Evolutionary conservation across 2,888 invertebrate species (phyloP).

Genomic region (Spisula subtruncata): DNA sequence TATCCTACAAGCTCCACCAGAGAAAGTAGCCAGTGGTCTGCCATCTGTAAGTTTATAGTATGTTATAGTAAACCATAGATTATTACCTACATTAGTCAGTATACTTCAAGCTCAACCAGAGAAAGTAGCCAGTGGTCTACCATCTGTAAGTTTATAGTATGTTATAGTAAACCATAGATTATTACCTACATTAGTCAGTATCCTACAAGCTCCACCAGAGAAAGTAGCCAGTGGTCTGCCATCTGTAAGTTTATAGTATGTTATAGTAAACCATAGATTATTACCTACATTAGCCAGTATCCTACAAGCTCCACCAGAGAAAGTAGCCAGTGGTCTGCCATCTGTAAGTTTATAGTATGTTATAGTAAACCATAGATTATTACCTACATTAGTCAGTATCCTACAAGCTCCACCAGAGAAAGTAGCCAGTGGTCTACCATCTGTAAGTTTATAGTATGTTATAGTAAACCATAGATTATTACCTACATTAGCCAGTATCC

Average conservation of each 20-base stretch:
- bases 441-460: slow-evolving; percentile 85
- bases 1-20: slow-evolving; percentile 89
- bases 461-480: slow-evolving; percentile 89
- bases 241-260: slow-evolving; percentile 85
- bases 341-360: slow-evolving; percentile 85
- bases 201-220: slow-evolving; percentile 89
- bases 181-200: slow-evolving; percentile 91
- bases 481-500: slow-evolving; percentile 91
- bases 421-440: slow-evolving; percentile 87
- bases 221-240: slow-evolving; percentile 88
- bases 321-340: slow-evolving; percentile 87
- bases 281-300: slow-evolving; percentile 91
- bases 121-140: slow-evolving; percentile 87
- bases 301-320: slow-evolving; percentile 88
- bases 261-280: slow-evolving; percentile 88
- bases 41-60: slow-evolving; percentile 87
- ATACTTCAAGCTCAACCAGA: slow-evolving; percentile 89
- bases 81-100: slow-evolving; percentile 91
- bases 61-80: slow-evolving; percentile 87
- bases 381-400: slow-evolving; percentile 91
- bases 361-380: slow-evolving; percentile 88
- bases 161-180: slow-evolving; percentile 88
- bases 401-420: slow-evolving; percentile 88
- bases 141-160: slow-evolving; percentile 86
- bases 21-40: slow-evolving; percentile 87